These are phyloP conservation scores for Cactoblastis cactorum DNA, from an alignment of 2,888 invertebrate species.

Conservation along the genomic window DNA sequence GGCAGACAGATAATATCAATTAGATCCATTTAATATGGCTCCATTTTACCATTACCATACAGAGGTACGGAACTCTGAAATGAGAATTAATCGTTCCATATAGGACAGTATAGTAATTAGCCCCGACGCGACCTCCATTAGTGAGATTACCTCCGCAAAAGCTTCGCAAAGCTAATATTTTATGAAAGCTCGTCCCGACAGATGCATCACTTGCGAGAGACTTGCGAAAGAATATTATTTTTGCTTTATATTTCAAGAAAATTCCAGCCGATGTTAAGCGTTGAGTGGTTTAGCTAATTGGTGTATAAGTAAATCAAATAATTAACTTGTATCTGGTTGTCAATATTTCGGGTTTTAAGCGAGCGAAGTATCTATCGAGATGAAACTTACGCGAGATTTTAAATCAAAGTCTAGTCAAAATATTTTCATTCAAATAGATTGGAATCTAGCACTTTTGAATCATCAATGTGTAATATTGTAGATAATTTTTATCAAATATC, in stretches of 20 bases:
- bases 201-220: conserved; percentile 18
- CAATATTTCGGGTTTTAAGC: no score
- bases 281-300: background rate
- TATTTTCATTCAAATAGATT: no score
- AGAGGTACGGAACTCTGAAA: background rate
- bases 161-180: conserved; percentile 36
- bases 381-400: no score
- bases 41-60: no score
- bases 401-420: no score
- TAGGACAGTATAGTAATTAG: conserved; percentile 32
- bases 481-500: no score
- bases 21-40: no score
- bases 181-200: conserved; percentile 30
- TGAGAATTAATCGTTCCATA: conserved; percentile 9
- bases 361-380: no score
- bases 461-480: no score
- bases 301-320: background rate
- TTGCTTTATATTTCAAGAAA: background rate
- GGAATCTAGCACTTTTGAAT: no score
- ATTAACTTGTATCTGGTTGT: background rate
- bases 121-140: conserved; percentile 31
- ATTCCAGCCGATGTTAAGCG: background rate
- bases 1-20: background rate
- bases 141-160: conserved; percentile 33
- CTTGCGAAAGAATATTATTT: conserved; percentile 8